Base-by-base conservation (phyloP, 1,140 invertebrate genomes). In the Macrotrachela quadricornifera region DNA sequence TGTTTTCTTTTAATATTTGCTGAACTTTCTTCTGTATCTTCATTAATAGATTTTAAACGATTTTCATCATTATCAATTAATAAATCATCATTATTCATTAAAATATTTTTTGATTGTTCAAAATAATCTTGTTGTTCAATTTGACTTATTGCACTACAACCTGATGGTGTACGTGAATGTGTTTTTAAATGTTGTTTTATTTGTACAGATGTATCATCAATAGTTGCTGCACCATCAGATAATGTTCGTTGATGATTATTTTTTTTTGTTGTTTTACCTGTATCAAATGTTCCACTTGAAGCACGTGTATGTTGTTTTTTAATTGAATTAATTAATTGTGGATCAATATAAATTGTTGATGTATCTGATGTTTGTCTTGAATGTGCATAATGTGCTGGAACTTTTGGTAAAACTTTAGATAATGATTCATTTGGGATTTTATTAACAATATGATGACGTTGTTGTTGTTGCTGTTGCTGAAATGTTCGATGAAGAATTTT, bases 131-230 rank as follows among this genome's bases (percentile, higher is more conserved):
- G 21, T 30, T 4, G 8, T 30, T 30, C 21, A 30, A 30, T 30
- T 30, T 30, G 21, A 30, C 21, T 30, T 4, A 30, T 30, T 30
- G 21, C 21, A 30, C 51, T 53, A 36, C 44, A 46, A 17, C 46
- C 46, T n/a, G 51, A 53, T 16, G 51, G 44, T 17, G 51, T 53
- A 46, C 51, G 46, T 39, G 51, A 53, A 41, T 53, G 51, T 42
- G 41, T 48, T 15, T 38, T 53, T n/a, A 11, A 42, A 10, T 6
- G 41, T 18, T 30, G 42, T 42, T 10, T 50, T 50, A 21, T 40
- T 49, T 18, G 45, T 13, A 12, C 3, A 36, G 13, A 13, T 17
- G 10, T n/a, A 12, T 13, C 13, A n/a, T n/a, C 3, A 15, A 53
- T 42, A 10, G 12, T 15, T 43, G 21, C 21, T 30, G 44, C 51